These are phyloP conservation scores for Ischnus inquisitorius DNA, from an alignment of 2,888 invertebrate species.

Conservation along the genomic window DNA sequence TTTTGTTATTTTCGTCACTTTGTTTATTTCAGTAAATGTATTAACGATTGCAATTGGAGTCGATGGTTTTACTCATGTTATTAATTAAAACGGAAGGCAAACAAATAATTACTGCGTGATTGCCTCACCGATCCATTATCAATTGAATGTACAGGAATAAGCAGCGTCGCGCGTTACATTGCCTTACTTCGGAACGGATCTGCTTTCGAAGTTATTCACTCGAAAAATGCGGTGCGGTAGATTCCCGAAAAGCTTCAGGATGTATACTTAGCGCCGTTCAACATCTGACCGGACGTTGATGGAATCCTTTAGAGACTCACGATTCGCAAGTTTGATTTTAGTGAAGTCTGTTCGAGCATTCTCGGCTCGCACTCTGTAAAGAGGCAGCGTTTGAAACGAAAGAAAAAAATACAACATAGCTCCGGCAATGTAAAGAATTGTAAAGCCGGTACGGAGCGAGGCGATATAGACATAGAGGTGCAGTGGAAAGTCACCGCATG, in stretches of 20 bases:
- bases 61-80: too few species aligned
- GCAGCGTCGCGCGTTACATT: too few species aligned
- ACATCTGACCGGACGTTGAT: conserved; percentile 50
- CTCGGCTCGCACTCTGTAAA: background rate
- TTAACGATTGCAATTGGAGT: too few species aligned
- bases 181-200: too few species aligned
- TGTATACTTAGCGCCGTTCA: conserved; percentile 43
- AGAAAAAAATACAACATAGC: background rate
- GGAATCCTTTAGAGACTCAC: conserved; percentile 37
- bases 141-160: too few species aligned
- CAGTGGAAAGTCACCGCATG: conserved; percentile 39
- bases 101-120: too few species aligned
- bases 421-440: background rate
- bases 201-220: conserved; percentile 28
- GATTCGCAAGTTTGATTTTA: background rate
- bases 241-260: conserved; percentile 44
- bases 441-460: background rate
- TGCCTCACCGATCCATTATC: too few species aligned
- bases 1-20: too few species aligned
- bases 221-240: conserved; percentile 24
- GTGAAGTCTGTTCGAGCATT: background rate
- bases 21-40: too few species aligned
- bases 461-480: conserved; percentile 3
- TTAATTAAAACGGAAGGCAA: too few species aligned
- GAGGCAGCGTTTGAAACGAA: background rate